These are phyloP conservation scores for Triplophysa rosa DNA, from an alignment of 2,113 vertebrate genomes.

Conservation along the genomic window DNA sequence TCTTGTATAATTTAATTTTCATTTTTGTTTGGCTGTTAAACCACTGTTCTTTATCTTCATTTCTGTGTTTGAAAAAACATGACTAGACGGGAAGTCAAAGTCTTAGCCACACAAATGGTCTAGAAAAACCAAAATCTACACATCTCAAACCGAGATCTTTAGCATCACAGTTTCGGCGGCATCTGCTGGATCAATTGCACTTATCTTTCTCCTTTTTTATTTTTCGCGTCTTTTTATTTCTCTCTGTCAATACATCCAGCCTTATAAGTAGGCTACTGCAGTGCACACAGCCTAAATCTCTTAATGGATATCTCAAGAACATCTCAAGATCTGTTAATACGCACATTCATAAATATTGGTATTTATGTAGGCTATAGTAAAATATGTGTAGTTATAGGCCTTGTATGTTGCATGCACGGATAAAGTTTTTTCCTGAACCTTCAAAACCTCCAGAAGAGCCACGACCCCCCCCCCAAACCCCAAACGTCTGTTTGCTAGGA, in stretches of 20 bases:
- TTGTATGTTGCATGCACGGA: neutral
- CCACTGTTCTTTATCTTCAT: neutral
- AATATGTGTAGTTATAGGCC: neutral
- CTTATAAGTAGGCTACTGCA: neutral
- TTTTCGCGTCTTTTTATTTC: neutral
- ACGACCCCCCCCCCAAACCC: neutral
- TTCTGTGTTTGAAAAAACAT: neutral
- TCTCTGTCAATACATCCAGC: neutral
- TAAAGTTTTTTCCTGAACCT: conserved; percentile 2
- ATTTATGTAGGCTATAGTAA: neutral
- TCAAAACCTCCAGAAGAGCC: neutral
- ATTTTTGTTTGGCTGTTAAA: neutral
- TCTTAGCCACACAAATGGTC: conserved; percentile 9
- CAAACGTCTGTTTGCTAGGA: neutral
- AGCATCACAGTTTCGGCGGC: conserved; percentile 2
- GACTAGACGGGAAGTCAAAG: conserved; percentile 10
- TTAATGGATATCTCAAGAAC: neutral
- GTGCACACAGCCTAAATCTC: neutral
- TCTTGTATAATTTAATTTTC: neutral
- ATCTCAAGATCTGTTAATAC: neutral
- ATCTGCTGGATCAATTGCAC: neutral
- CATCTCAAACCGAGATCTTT: conserved; percentile 13
- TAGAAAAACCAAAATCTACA: neutral
- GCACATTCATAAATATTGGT: neutral
- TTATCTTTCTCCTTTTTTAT: conserved; percentile 26